These are phyloP conservation scores for Odontothrips loti DNA, from an alignment of 2,888 invertebrate species.

Conservation along the genomic window DNA sequence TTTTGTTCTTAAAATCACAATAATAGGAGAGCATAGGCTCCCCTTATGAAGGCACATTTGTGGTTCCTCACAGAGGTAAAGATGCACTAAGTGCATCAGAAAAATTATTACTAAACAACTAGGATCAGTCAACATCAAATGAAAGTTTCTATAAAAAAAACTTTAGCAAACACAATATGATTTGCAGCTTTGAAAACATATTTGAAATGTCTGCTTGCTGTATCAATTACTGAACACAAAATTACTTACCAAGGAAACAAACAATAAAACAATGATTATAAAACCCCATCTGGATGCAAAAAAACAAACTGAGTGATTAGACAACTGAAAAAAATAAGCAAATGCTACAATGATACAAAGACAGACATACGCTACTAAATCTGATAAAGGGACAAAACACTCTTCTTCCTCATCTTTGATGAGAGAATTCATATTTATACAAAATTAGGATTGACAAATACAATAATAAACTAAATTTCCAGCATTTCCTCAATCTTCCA, in stretches of 20 bases:
- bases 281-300: background rate
- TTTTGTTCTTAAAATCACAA: conserved; percentile 2
- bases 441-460: background rate
- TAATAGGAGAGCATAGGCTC: background rate
- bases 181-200: too few species aligned
- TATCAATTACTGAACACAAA: background rate
- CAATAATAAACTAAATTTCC: background rate
- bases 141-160: background rate
- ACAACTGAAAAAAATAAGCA: background rate
- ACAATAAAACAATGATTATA: background rate
- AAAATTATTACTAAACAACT: background rate
- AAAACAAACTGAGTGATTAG: background rate
- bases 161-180: background rate
- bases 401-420: background rate
- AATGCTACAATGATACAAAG: background rate
- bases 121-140: conserved; percentile 11
- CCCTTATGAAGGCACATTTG: background rate
- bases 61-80: background rate
- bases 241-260: background rate
- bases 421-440: background rate
- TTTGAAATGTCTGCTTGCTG: too few species aligned
- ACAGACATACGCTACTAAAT: background rate
- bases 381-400: background rate
- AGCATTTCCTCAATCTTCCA: background rate
- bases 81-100: background rate